Evolutionary conservation across 2,113 vertebrate genomes (phyloP).

Genomic region (Columbina picui): DNA sequence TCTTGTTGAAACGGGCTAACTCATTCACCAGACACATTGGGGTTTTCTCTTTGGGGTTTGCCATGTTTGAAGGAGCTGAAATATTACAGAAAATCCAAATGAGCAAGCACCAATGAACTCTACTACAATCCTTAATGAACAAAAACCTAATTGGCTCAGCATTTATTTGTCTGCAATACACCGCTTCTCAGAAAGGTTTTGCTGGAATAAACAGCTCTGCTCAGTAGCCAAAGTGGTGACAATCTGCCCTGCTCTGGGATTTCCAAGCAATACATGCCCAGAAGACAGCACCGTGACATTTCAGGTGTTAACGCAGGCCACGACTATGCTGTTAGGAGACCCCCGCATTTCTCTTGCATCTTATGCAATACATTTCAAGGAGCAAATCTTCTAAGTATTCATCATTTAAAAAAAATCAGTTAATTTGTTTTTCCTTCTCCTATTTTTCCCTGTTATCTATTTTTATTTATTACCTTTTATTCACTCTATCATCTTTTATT

Average conservation of each 20-base stretch:
- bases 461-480: neutral
- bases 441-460: neutral
- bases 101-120: neutral
- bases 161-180: neutral
- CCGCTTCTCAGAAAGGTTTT: neutral
- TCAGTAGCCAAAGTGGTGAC: neutral
- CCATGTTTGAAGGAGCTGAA: slow-evolving; percentile 93
- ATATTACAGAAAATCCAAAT: slow-evolving; percentile 33
- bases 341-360: neutral
- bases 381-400: neutral
- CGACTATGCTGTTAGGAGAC: neutral
- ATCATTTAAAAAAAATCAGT: neutral
- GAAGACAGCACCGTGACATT: neutral
- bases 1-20: slow-evolving; percentile 97
- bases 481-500: neutral
- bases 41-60: slow-evolving; percentile 99
- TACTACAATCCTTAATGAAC: neutral
- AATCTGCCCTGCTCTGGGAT: neutral
- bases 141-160: neutral
- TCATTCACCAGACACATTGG: slow-evolving; percentile 98
- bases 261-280: neutral
- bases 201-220: neutral
- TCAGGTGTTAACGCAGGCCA: neutral
- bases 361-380: neutral
- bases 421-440: neutral